Conservation (phyloP, 2,113 vertebrate genomes). For the Nothocercus julius region DNA sequence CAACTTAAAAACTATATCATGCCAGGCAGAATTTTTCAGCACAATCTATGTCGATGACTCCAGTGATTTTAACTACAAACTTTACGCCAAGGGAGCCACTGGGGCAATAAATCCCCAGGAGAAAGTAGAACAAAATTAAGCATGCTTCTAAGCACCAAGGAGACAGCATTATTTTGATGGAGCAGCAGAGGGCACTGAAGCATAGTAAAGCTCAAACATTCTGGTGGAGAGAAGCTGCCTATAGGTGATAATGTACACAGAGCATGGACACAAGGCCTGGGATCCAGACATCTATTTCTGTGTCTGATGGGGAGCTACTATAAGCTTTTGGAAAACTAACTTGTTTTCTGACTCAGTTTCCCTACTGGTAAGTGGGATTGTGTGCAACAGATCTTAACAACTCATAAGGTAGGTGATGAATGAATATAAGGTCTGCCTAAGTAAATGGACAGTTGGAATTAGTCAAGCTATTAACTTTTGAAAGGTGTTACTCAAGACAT, state of each 20-base stretch:
- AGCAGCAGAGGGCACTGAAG: slow-evolving; percentile 67
- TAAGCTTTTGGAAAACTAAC: not conserved
- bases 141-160: not conserved
- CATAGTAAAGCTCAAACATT: slow-evolving; percentile 36
- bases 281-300: not conserved
- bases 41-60: not conserved
- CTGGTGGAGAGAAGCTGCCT: not conserved
- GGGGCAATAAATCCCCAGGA: fast-evolving
- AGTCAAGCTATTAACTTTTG: not conserved
- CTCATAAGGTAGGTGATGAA: not conserved
- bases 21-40: not conserved
- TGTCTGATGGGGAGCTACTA: not conserved
- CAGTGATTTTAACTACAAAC: not conserved
- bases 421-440: not conserved
- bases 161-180: slow-evolving; percentile 39
- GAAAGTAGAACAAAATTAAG: not conserved
- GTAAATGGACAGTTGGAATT: not conserved
- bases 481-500: not conserved
- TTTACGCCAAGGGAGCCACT: not conserved
- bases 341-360: not conserved
- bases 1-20: not conserved
- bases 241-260: not conserved
- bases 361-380: not conserved
- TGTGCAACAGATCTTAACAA: not conserved
- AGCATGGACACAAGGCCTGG: not conserved